Percentiles rank a stretch among this genome's conserved stretches.
These are phyloP conservation scores for Taxidea taxus DNA, from an alignment of 2,113 vertebrate genomes.

Conservation along the genomic window DNA sequence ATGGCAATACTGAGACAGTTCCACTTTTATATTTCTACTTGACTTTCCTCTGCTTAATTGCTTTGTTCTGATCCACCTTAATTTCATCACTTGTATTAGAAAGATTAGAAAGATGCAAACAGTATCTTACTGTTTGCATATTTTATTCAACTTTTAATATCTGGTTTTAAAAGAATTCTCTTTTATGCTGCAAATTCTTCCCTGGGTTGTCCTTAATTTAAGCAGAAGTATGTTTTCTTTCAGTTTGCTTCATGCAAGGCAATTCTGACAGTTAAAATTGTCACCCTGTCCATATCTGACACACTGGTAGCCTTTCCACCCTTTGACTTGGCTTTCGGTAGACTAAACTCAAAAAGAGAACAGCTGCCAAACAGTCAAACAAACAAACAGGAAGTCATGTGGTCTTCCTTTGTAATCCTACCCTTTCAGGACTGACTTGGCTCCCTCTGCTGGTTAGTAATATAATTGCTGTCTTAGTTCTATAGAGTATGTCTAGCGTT, in stretches of 20 bases:
- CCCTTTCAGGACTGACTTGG: constrained; percentile 33
- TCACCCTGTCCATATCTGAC: background rate
- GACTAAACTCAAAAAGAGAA: constrained; percentile 33
- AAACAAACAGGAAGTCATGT: constrained; percentile 77
- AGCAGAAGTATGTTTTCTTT: background rate
- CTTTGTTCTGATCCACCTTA: background rate
- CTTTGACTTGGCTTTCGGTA: constrained; percentile 10
- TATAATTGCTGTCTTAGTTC: constrained; percentile 33
- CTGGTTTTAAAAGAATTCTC: constrained; percentile 10
- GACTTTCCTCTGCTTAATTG: background rate
- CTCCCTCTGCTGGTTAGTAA: constrained; percentile 71
- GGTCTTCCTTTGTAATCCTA: constrained; percentile 45
- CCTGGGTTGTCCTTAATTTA: background rate
- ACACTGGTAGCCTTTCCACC: background rate
- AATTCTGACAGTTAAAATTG: constrained; percentile 18
- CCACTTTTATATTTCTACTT: constrained; percentile 8
- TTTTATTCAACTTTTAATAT: constrained; percentile 41
- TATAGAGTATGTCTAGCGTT: background rate
- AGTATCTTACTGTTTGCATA: background rate
- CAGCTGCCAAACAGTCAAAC: constrained; percentile 64
- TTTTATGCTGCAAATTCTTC: background rate
- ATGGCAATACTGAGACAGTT: background rate
- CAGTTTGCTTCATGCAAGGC: background rate
- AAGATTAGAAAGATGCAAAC: no score
- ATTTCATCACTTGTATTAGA: background rate